A percentile compares a stretch with the other conserved stretches of the same genome.
Conservation (phyloP, 1,140 invertebrate genomes). For the Megalonaias nervosa region DNA sequence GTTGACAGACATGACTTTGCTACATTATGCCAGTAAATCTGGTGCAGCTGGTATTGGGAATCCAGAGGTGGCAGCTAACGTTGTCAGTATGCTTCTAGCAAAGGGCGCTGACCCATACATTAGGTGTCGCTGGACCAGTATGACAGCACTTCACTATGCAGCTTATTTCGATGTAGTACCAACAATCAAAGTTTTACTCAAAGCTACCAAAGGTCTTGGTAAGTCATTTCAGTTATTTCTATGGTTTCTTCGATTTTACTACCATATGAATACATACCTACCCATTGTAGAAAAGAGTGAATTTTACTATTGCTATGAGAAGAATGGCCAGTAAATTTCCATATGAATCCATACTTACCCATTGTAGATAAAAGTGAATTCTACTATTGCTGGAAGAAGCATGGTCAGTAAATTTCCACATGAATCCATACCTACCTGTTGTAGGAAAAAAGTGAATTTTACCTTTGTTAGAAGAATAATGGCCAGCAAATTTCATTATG, state of each 20-base stretch:
- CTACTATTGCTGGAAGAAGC: too few relatives aligned
- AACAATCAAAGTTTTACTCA: constrained; percentile 72
- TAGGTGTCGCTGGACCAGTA: constrained; percentile 76
- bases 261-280: neutral
- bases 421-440: too few relatives aligned
- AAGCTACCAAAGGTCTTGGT: constrained; percentile 69
- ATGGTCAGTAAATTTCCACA: too few relatives aligned
- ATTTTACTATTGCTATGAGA: neutral
- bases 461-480: too few relatives aligned
- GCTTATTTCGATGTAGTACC: constrained; percentile 75
- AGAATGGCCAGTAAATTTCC: neutral
- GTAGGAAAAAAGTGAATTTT: too few relatives aligned
- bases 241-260: neutral
- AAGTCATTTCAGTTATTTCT: constrained; percentile 3
- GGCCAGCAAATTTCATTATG: neutral
- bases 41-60: constrained; percentile 75
- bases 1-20: constrained; percentile 76
- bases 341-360: too few relatives aligned
- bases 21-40: constrained; percentile 76
- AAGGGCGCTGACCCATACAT: constrained; percentile 73
- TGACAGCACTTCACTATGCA: constrained; percentile 76
- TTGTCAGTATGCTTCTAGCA: constrained; percentile 67
- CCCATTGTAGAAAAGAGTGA: neutral
- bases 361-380: too few relatives aligned
- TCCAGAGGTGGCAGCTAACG: constrained; percentile 61